These are phyloP conservation scores for Pyrgus malvae DNA, from an alignment of 2,888 invertebrate genomes.

Conservation along the genomic window DNA sequence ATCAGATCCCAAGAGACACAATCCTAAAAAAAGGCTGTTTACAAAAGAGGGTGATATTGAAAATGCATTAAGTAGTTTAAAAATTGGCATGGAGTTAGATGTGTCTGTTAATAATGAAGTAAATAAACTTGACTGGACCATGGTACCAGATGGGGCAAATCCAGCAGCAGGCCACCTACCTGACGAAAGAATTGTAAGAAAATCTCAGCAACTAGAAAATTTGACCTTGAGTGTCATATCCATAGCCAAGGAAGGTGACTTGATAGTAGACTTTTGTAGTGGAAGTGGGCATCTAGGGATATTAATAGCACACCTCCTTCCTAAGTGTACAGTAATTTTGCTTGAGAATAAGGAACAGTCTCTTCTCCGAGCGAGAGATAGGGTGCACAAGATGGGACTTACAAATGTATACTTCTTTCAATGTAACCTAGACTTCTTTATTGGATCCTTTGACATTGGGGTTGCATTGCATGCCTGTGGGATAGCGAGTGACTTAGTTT, in stretches of 20 bases:
- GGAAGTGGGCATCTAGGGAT: constrained; percentile 97
- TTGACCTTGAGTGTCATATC: constrained; percentile 88
- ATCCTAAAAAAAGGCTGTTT: constrained; percentile 86
- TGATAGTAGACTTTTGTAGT: constrained; percentile 96
- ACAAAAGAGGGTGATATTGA: constrained; percentile 90
- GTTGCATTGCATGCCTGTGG: constrained; percentile 97
- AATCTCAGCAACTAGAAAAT: constrained; percentile 94
- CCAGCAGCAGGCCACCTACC: constrained; percentile 92
- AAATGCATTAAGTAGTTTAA: constrained; percentile 72
- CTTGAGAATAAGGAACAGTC: constrained; percentile 97
- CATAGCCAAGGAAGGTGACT: constrained; percentile 84
- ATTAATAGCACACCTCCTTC: constrained; percentile 89
- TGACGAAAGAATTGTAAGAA: constrained; percentile 85
- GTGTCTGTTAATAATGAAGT: constrained; percentile 51
- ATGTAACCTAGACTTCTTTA: constrained; percentile 95
- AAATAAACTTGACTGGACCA: constrained; percentile 83
- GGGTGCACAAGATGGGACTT: constrained; percentile 85
- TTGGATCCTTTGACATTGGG: constrained; percentile 91
- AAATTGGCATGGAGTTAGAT: constrained; percentile 67
- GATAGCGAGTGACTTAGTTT: constrained; percentile 95
- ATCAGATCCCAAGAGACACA: constrained; percentile 89
- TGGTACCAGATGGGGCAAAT: constrained; percentile 87
- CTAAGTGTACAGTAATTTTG: constrained; percentile 89
- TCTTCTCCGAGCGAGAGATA: constrained; percentile 86
- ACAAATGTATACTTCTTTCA: constrained; percentile 90